Evolutionary conservation across 2,888 invertebrate species (phyloP).

Genomic region (Alviniconcha strummeri): DNA sequence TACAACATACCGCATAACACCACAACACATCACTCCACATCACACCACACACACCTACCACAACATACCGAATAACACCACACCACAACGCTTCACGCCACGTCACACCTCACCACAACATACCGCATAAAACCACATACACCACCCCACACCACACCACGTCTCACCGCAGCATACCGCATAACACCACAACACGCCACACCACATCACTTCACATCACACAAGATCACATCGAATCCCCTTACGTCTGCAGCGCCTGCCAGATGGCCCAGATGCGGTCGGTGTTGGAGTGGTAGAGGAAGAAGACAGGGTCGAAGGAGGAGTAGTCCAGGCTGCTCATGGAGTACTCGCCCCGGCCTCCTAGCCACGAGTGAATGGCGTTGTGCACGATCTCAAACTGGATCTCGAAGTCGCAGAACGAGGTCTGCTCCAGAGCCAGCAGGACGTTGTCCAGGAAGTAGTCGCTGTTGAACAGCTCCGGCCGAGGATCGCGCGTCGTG

Average conservation of each 20-base stretch:
- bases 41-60: not conserved
- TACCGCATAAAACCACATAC: not conserved
- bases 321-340: constrained; percentile 43
- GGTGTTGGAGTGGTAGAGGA: constrained; percentile 43
- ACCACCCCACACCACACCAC: not conserved
- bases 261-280: constrained; percentile 48
- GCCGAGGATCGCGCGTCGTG: constrained; percentile 39
- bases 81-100: not conserved
- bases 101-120: not conserved
- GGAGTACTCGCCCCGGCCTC: constrained; percentile 39
- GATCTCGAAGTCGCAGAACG: constrained; percentile 49
- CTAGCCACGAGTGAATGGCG: constrained; percentile 43
- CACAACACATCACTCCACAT: not conserved
- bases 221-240: not conserved
- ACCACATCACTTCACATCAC: not conserved
- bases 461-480: constrained; percentile 43
- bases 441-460: constrained; percentile 42
- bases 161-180: not conserved
- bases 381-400: constrained; percentile 49
- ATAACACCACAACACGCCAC: not conserved
- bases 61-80: not conserved
- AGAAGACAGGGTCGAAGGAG: constrained; percentile 48
- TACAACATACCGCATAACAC: not conserved
- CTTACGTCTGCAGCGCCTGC: constrained; percentile 30
- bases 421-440: constrained; percentile 43